Evolutionary conservation across 2,797 vertebrate species (phyloP), one percentile per base, ranked within the genome.

Genomic region (Bradypodion pumilum): DNA sequence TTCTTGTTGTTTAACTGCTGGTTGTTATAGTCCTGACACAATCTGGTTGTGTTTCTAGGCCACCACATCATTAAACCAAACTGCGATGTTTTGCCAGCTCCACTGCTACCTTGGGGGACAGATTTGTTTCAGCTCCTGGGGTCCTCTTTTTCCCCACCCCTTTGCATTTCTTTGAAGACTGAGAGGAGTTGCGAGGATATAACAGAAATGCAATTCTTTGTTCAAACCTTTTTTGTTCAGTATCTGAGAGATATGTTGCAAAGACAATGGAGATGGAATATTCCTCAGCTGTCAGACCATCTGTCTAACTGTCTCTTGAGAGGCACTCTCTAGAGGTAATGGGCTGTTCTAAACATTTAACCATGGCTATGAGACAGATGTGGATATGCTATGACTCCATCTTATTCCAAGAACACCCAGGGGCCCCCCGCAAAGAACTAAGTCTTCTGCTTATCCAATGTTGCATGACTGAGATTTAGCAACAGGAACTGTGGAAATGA

Each of bases 371-470:
- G 40, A 83, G 37, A 40, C 49, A 66, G 66, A 32, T n/a, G 66
- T 35, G 63, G 49, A 35, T 44, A n/a, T 21, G 49, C 40, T 35
- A 68, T 12, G 1, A 27, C 46, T 75, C 12, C 44, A 29, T 75
- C 49, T 77, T 63, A 56, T 15, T n/a, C 37, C 49, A 60, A 46
- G 16, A 56, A 63, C 10, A 29, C 59, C 56, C 56, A 70, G 21
- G 66, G 66, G n/a, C n/a, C n/a, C 5, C n/a, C 65, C 72, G 66
- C 42, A 72, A 72, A 78, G 74, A 84, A 49, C 32, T 72, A 63
- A 52, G 49, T 78, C 40, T 37, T 40, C 7, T 40, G 3, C 65
- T 56, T 40, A 19, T 52, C 16, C 15, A 63, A 12, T 9, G 5
- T 37, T 44, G 16, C 37, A 46, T 60, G 59, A 75, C 69, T 35